phyloP scores from a whole-genome alignment of 2,113 vertebrate genomes.

The Rhineura floridana region DNA sequence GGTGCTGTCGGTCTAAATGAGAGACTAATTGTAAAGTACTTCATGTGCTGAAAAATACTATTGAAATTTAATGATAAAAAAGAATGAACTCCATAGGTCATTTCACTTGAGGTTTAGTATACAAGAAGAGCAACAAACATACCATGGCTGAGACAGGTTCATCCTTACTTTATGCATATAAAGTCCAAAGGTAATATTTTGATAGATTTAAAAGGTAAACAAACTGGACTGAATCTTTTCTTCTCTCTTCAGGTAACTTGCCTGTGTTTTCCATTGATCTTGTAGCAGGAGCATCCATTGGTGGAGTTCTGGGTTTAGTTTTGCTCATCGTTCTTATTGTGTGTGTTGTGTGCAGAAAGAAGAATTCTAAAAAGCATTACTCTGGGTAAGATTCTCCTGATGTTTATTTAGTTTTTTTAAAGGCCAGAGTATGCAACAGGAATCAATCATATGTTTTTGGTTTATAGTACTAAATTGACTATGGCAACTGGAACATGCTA shows the following conservation, averaged over 20 bases:
- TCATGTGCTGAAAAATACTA: background rate
- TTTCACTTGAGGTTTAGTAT: background rate
- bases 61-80: background rate
- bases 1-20: background rate
- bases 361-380: constrained; percentile 83
- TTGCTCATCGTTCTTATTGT: constrained; percentile 80
- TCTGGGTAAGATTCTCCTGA: constrained; percentile 82
- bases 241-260: constrained; percentile 74
- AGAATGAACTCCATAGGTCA: no score
- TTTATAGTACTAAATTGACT: background rate
- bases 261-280: constrained; percentile 73
- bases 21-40: background rate
- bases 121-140: background rate
- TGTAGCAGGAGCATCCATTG: constrained; percentile 84
- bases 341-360: constrained; percentile 83
- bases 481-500: background rate
- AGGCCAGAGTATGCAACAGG: constrained; percentile 36
- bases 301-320: constrained; percentile 80
- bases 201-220: constrained; percentile 39
- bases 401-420: constrained; percentile 40
- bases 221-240: constrained; percentile 53
- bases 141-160: background rate
- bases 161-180: background rate
- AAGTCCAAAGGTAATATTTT: background rate
- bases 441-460: constrained; percentile 19